These are phyloP conservation scores for Oceanodroma leucorhoa DNA, from an alignment of 2,797 vertebrate genomes.

Conservation along the genomic window DNA sequence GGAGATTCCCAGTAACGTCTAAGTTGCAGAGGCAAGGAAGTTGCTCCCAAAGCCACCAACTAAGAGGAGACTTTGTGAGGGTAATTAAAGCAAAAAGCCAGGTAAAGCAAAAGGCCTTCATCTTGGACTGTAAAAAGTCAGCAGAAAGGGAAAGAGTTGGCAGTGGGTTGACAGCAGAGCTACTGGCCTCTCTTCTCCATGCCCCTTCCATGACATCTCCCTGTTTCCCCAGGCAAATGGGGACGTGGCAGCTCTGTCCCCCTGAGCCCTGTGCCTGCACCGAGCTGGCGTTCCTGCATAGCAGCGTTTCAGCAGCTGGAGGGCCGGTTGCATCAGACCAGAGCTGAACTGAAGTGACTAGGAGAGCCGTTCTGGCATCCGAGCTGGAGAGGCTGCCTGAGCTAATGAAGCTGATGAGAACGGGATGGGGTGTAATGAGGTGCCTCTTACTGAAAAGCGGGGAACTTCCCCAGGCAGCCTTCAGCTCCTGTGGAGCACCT, in stretches of 20 bases:
- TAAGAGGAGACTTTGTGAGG: not conserved
- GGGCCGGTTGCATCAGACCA: not conserved
- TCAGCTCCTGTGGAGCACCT: not conserved
- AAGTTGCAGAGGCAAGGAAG: not conserved
- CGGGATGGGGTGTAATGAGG: not conserved
- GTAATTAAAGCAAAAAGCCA: not conserved
- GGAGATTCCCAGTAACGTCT: not conserved
- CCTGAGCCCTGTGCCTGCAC: not conserved
- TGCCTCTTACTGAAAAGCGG: not conserved
- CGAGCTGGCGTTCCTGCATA: rapidly evolving
- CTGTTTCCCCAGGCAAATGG: not conserved
- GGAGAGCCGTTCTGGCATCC: not conserved
- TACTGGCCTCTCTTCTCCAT: not conserved
- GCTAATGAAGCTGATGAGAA: not conserved
- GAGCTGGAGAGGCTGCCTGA: not conserved
- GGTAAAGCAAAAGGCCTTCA: not conserved
- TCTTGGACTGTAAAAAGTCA: not conserved
- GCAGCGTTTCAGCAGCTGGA: not conserved
- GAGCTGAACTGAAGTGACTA: not conserved
- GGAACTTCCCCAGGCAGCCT: not conserved
- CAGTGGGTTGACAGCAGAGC: not conserved
- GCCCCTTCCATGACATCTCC: not conserved
- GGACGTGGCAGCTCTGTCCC: not conserved
- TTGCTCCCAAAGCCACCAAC: not conserved
- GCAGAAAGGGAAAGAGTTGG: not conserved